Base-by-base conservation (phyloP, 2,888 invertebrate species). In the Abrostola tripartita region DNA sequence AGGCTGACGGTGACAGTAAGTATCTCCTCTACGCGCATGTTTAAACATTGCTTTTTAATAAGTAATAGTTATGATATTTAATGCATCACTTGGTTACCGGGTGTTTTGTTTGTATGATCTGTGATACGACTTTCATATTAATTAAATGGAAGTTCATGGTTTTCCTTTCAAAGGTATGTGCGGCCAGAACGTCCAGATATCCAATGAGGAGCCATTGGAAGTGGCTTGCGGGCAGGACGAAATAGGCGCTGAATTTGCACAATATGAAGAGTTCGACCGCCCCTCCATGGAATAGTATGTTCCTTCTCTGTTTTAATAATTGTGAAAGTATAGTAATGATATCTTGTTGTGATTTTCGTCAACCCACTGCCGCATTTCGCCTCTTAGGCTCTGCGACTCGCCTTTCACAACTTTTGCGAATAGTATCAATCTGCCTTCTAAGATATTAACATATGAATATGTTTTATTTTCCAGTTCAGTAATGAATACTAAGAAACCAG, bases 1-100 rank as follows among this genome's bases (percentile, higher is more conserved):
- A 82, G 1, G 86, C 90, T 6, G 88, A 87, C 14, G 90, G 89
- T 5, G 90, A 90, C 58, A 83, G 90, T 90, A 63, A 85, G 85
- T 75, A 54, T 55, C 8, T 36, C n/a, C 47, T 37, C 10, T 40
- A 40, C 11, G 40, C 24, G 24, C 1, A 24, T 24, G 24, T 24
- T 24, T 24, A 24, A 24, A 24, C 24, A 24, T 24, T 4, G 24
- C 24, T 4, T 24, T 24, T 24, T 24, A 24, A 4, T 24, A 24
- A 2, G 1, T 24, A 1, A 24, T 24, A 24, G 24, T 24, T 24
- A 24, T 24, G n/a, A n/a, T n/a, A n/a, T n/a, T n/a, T n/a, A n/a
- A n/a, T n/a, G n/a, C 24, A 24, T 24, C 24, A 24, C 24, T 1
- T 24, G 24, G 4, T 24, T 24, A 24, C 24, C 1, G 4, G 4